Conservation (phyloP, 2,113 vertebrate genomes). For the Anthoscopus minutus region DNA sequence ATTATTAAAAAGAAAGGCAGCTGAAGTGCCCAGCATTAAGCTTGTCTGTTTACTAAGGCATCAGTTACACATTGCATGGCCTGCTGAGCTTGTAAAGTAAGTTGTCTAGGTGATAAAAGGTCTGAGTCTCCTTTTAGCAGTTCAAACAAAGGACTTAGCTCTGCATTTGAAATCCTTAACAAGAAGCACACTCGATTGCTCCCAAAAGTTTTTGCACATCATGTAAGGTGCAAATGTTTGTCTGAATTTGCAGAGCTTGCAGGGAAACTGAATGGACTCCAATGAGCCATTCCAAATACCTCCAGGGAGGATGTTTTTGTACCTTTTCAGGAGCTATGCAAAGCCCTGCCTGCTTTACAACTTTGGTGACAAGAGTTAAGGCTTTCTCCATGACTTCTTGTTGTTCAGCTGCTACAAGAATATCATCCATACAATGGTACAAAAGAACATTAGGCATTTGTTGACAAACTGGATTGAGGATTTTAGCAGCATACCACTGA, state of each 20-base stretch:
- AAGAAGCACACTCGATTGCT: neutral
- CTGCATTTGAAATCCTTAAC: neutral
- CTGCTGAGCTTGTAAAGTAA: neutral
- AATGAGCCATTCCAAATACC: neutral
- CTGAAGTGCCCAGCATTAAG: neutral
- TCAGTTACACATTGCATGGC: neutral
- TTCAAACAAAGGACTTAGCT: neutral
- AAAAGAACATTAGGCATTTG: neutral
- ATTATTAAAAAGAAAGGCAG: neutral
- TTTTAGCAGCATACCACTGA: neutral
- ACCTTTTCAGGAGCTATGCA: neutral
- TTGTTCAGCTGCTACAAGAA: neutral
- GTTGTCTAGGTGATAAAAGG: neutral
- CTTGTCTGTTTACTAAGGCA: neutral
- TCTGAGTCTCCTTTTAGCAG: neutral
- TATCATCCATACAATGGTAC: neutral
- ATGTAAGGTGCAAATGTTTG: neutral
- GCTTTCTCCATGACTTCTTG: neutral
- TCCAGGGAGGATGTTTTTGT: neutral
- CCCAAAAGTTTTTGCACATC: neutral
- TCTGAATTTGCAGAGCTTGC: neutral
- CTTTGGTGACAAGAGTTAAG: neutral
- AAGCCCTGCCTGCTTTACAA: neutral
- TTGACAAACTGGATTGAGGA: neutral
- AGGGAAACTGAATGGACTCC: neutral